A percentile compares a stretch with the other conserved stretches of the same genome.
These are phyloP conservation scores for Melieria omissa DNA, from an alignment of 2,888 invertebrate species.

Conservation along the genomic window DNA sequence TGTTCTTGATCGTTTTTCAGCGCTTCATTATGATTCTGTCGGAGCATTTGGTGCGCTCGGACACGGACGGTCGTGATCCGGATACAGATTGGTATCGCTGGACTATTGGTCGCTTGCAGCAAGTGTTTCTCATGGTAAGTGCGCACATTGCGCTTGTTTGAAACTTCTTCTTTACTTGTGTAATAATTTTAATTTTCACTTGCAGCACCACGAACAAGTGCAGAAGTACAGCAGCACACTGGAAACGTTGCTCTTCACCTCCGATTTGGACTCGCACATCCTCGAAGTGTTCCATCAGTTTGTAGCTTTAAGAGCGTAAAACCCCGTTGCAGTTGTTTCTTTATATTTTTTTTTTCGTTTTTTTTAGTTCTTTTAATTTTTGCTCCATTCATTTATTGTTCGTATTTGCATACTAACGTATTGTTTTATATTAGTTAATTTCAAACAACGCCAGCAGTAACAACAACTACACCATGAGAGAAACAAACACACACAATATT, in stretches of 20 bases:
- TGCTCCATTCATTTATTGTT: too few relatives aligned
- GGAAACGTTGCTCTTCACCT: constrained; percentile 95
- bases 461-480: too few relatives aligned
- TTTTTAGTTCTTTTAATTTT: too few relatives aligned
- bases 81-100: constrained; percentile 96
- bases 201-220: constrained; percentile 96
- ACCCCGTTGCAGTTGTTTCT: too few relatives aligned
- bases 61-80: constrained; percentile 92
- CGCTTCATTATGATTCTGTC: constrained; percentile 98
- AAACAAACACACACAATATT: too few relatives aligned
- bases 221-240: constrained; percentile 95
- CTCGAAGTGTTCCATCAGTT: constrained; percentile 98
- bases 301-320: constrained; percentile 76
- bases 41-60: constrained; percentile 92
- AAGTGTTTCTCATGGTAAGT: constrained; percentile 92
- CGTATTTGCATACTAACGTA: too few relatives aligned
- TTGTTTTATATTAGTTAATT: too few relatives aligned
- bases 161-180: constrained; percentile 7
- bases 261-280: constrained; percentile 95
- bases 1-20: constrained; percentile 97
- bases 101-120: constrained; percentile 93
- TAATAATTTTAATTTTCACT: constrained; percentile 11
- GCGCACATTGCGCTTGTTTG: constrained; percentile 12
- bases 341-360: too few relatives aligned
- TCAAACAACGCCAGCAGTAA: too few relatives aligned